A percentile compares a stretch with the other conserved stretches of the same genome.
These are phyloP conservation scores for Parnassius glacialis DNA, from an alignment of 2,888 invertebrate species.

Conservation along the genomic window DNA sequence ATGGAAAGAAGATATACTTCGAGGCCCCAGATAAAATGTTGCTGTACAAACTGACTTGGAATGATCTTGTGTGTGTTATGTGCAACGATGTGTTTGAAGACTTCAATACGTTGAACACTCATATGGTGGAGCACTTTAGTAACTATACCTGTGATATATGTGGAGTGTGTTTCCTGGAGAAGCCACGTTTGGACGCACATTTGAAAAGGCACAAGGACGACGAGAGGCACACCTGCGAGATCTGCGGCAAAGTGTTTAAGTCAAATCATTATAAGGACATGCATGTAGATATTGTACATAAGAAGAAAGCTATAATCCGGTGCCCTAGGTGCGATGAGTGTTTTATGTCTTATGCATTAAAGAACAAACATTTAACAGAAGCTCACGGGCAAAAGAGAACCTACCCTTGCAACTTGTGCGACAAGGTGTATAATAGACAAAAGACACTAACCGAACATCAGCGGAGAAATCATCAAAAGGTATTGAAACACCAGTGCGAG, in stretches of 20 bases:
- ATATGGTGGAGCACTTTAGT: slow-evolving; percentile 72
- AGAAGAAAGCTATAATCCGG: slow-evolving; percentile 66
- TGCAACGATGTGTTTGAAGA: slow-evolving; percentile 71
- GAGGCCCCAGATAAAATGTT: slow-evolving; percentile 70
- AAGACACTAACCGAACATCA: slow-evolving; percentile 71
- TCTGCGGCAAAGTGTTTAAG: slow-evolving; percentile 73
- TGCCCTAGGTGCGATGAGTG: slow-evolving; percentile 71
- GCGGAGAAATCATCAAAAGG: slow-evolving; percentile 67
- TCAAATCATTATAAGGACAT: slow-evolving; percentile 71
- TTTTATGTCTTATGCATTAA: slow-evolving; percentile 70
- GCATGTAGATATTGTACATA: slow-evolving; percentile 72
- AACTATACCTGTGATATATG: slow-evolving; percentile 71
- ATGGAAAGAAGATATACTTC: slow-evolving; percentile 68
- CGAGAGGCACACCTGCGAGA: slow-evolving; percentile 75
- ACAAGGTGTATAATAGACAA: slow-evolving; percentile 71
- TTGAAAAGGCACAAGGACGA: slow-evolving; percentile 70
- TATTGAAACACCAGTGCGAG: slow-evolving; percentile 76
- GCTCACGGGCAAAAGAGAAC: slow-evolving; percentile 69
- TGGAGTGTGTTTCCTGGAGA: slow-evolving; percentile 73
- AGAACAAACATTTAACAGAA: slow-evolving; percentile 68
- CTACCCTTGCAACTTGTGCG: slow-evolving; percentile 70
- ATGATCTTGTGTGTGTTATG: slow-evolving; percentile 68
- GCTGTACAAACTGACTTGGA: slow-evolving; percentile 63
- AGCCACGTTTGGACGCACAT: slow-evolving; percentile 72
- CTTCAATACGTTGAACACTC: slow-evolving; percentile 65